Base-by-base conservation (phyloP, 1,140 invertebrate genomes). In the Penaeus chinensis region DNA sequence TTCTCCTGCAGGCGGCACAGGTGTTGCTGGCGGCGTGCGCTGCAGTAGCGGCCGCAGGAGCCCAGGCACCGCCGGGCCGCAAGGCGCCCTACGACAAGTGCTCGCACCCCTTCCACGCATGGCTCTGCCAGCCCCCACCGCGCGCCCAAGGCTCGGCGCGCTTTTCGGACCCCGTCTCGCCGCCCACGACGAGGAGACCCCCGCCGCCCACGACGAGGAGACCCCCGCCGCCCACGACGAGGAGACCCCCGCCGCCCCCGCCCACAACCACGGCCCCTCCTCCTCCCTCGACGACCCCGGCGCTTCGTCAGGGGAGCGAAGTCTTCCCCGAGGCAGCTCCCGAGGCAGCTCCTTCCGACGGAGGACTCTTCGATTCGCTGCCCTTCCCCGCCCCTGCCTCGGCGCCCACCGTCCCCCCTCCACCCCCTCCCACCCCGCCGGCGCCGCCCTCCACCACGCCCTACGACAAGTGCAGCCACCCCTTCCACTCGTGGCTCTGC, bases 31-130 rank as follows among this genome's bases (percentile, higher is more conserved):
- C 20, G 20, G n/a, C 32, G n/a, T 22, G 1, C 20, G 27, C 78
- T 3, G 19, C 63, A 11, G 18, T 79, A 18, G 37, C 60, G 24
- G 61, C 20, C 3, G 66, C 20, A 32, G 78, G 74, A 80, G 61
- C 63, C 18, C 61, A 63, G 63, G 32, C 18, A 19, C 16, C 32
- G n/a, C 0, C 54, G n/a, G 47, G 65, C 5, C 76, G 54, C 7
- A 65, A 66, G 76, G 11, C 54, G 24, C 22, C 65, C 10, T 79
- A 89, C 54, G 74, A 84, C 42, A 84, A 74, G n/a, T 89, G 87
- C 19, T 84, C 82, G 11, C 87, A 89, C 78, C 82, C 87, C 16
- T 89, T 89, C 82, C 87, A 89, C 62, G 24, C 87, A 2, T 89
- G 87, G 87, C 74, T 84, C 32, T 89, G 87, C 42, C 42, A 71